These are phyloP conservation scores for Siphonodentalium dalli DNA, from an alignment of 2,888 invertebrate genomes.

Conservation along the genomic window DNA sequence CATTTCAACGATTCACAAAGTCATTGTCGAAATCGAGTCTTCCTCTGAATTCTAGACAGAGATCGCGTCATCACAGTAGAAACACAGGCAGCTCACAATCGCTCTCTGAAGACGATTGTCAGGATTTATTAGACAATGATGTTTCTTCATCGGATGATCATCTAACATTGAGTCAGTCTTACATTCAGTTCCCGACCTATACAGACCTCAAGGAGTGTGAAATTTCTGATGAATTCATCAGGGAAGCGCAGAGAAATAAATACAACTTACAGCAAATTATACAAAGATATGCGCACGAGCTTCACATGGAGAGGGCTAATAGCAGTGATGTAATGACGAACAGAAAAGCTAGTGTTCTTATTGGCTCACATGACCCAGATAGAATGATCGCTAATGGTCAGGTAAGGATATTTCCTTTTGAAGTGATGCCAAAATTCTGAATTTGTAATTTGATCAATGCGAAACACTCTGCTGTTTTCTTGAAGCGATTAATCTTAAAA, in stretches of 20 bases:
- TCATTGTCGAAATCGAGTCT: slow-evolving; percentile 37
- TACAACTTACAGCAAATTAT: slow-evolving; percentile 16
- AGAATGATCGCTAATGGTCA: too few species aligned
- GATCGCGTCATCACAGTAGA: slow-evolving; percentile 33
- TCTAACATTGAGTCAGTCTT: slow-evolving; percentile 67
- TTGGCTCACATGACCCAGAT: too few species aligned
- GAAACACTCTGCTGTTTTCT: too few species aligned
- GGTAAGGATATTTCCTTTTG: too few species aligned
- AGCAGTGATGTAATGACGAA: too few species aligned
- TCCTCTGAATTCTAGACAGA: slow-evolving; percentile 30
- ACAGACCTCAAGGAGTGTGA: slow-evolving; percentile 64
- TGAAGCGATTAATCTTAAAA: too few species aligned
- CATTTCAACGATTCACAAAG: slow-evolving; percentile 46
- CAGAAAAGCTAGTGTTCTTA: too few species aligned
- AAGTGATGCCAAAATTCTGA: too few species aligned
- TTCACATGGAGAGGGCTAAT: too few species aligned
- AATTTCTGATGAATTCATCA: slow-evolving; percentile 36
- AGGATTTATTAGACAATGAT: slow-evolving; percentile 19
- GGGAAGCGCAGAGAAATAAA: slow-evolving; percentile 38
- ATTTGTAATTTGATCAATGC: too few species aligned
- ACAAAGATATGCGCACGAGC: not conserved
- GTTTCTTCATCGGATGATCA: slow-evolving; percentile 18
- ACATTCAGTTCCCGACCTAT: slow-evolving; percentile 85
- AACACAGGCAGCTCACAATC: too few species aligned
- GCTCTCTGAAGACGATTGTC: slow-evolving; percentile 26